Evolutionary conservation across 2,888 invertebrate genomes (phyloP).

Genomic region (Odontothrips loti): DNA sequence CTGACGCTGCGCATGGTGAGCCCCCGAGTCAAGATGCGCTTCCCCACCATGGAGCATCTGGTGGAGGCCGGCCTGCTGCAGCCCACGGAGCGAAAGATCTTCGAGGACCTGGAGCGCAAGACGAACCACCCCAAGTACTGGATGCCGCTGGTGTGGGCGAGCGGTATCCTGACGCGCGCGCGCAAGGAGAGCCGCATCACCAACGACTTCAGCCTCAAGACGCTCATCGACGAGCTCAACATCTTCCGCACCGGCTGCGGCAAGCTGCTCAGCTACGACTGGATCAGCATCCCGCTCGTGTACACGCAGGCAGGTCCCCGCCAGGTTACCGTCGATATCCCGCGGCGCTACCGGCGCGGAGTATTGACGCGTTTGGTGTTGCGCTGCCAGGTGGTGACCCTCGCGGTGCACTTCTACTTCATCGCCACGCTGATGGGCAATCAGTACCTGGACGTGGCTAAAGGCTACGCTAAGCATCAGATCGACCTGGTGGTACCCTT

Average conservation of each 20-base stretch:
- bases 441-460: constrained; percentile 42
- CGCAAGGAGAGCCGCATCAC: constrained; percentile 42
- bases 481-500: constrained; percentile 47
- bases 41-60: constrained; percentile 45
- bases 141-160: constrained; percentile 46
- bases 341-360: too few species aligned
- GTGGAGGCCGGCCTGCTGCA: constrained; percentile 45
- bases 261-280: constrained; percentile 43
- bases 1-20: constrained; percentile 44
- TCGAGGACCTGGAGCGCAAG: constrained; percentile 43
- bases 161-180: constrained; percentile 41
- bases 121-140: constrained; percentile 43
- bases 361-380: neutral
- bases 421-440: constrained; percentile 48
- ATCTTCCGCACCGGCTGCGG: constrained; percentile 45
- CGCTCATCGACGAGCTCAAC: constrained; percentile 48
- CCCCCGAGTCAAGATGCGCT: constrained; percentile 44
- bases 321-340: too few species aligned
- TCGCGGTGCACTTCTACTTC: constrained; percentile 51
- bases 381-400: constrained; percentile 48
- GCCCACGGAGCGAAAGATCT: constrained; percentile 44
- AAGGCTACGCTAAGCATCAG: constrained; percentile 39
- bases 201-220: constrained; percentile 47
- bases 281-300: constrained; percentile 45
- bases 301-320: constrained; percentile 44